Percentiles rank a stretch among this genome's conserved stretches.
These are phyloP conservation scores for Zaprionus nigranus DNA, from an alignment of 1,140 invertebrate genomes.

Conservation along the genomic window DNA sequence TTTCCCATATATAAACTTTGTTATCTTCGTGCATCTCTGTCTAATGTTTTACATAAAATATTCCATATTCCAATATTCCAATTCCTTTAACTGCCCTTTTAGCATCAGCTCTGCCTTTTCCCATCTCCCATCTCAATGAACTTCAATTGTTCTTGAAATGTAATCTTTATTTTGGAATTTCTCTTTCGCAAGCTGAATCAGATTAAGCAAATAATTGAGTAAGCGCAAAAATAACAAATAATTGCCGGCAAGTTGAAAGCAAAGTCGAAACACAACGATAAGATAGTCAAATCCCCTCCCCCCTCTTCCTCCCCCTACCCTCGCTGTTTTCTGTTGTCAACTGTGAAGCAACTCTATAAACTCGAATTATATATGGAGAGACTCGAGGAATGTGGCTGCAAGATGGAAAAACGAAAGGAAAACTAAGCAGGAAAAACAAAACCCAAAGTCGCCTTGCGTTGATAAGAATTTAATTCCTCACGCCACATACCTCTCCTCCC, in stretches of 20 bases:
- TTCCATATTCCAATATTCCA: not conserved
- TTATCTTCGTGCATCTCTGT: too few relatives aligned
- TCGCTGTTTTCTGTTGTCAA: not conserved
- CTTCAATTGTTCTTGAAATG: not conserved
- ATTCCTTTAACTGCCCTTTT: too few relatives aligned
- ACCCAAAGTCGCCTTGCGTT: conserved; percentile 28
- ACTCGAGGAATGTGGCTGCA: not conserved
- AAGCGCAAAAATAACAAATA: conserved; percentile 16
- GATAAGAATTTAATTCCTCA: conserved; percentile 75
- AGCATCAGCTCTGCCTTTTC: too few relatives aligned
- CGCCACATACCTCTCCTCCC: conserved; percentile 17
- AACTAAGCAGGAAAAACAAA: conserved; percentile 4
- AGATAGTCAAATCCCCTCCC: not conserved
- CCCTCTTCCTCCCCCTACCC: not conserved
- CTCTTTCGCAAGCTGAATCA: conserved; percentile 3
- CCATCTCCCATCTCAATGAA: not conserved
- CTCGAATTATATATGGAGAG: not conserved
- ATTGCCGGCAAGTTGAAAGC: conserved; percentile 43
- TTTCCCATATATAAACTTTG: too few relatives aligned
- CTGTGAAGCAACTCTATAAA: not conserved
- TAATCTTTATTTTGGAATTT: conserved; percentile 5
- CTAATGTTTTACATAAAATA: not conserved
- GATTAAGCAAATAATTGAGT: conserved; percentile 1
- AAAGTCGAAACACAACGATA: not conserved
- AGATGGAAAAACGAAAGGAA: not conserved